These are phyloP conservation scores for Alethe castanea DNA, from an alignment of 2,113 vertebrate genomes.

Conservation along the genomic window DNA sequence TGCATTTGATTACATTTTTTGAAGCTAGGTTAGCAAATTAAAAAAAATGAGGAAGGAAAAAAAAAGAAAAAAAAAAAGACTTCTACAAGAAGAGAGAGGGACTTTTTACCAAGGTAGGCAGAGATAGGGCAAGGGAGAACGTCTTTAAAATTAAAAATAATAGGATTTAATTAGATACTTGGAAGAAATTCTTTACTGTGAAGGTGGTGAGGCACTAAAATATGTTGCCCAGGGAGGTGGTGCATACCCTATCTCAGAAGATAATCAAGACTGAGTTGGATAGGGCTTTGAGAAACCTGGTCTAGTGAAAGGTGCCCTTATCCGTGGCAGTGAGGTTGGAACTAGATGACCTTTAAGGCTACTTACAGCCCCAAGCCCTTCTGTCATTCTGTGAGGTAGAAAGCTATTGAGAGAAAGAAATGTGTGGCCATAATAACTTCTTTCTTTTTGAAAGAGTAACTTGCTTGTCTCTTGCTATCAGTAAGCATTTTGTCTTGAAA, in stretches of 20 bases:
- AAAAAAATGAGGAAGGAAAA: no score
- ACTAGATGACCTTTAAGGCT: background rate
- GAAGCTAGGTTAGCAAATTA: background rate
- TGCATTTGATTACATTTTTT: background rate
- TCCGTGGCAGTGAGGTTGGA: background rate
- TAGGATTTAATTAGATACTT: background rate
- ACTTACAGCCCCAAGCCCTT: background rate
- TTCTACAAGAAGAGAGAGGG: background rate
- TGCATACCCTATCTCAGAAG: background rate
- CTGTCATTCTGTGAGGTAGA: background rate
- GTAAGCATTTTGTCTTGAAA: background rate
- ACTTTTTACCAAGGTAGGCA: background rate
- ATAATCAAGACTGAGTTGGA: background rate
- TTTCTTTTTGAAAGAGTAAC: background rate
- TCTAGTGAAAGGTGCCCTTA: background rate
- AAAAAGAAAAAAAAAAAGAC: accelerated
- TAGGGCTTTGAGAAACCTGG: background rate
- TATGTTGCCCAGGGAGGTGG: background rate
- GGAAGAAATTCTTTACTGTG: background rate
- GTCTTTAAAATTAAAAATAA: background rate
- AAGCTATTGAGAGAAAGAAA: background rate
- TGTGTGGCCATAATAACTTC: background rate
- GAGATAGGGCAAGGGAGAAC: background rate
- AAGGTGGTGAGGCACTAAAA: background rate
- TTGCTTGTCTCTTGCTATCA: background rate